These are phyloP conservation scores for Adelognathus sp. DNA, from an alignment of 2,888 invertebrate genomes.

Conservation along the genomic window DNA sequence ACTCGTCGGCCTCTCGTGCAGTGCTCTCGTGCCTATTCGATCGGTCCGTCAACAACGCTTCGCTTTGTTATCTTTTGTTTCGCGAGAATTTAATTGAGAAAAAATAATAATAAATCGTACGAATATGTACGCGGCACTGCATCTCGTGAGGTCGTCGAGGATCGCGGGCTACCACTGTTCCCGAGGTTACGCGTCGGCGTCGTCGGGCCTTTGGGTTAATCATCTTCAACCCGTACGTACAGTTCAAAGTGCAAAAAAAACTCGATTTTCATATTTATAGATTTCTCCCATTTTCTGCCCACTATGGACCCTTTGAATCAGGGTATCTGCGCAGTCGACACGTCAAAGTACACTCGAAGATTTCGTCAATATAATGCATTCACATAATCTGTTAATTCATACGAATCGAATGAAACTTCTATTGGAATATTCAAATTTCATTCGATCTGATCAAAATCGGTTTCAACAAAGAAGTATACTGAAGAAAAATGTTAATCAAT, in stretches of 20 bases:
- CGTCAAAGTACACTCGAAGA: too few relatives aligned
- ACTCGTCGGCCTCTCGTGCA: constrained; percentile 15
- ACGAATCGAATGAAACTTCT: too few relatives aligned
- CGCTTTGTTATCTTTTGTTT: not conserved
- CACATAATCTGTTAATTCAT: too few relatives aligned
- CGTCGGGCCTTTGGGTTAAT: constrained; percentile 75
- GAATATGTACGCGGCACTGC: constrained; percentile 71
- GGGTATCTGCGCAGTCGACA: too few relatives aligned
- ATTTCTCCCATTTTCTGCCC: not conserved
- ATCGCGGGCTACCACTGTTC: constrained; percentile 51
- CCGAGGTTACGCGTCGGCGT: constrained; percentile 71
- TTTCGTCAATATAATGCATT: too few relatives aligned
- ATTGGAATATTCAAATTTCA: too few relatives aligned
- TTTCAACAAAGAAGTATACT: too few relatives aligned
- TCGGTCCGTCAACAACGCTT: not conserved
- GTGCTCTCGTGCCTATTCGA: not conserved
- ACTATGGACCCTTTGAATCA: too few relatives aligned
- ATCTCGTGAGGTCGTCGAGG: constrained; percentile 65
- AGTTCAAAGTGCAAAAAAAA: not conserved
- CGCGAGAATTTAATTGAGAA: not conserved
- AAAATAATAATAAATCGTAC: not conserved
- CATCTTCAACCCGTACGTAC: constrained; percentile 77
- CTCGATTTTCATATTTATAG: too few relatives aligned
- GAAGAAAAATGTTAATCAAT: too few relatives aligned
- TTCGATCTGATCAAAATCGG: too few relatives aligned